Evolutionary conservation across 2,797 vertebrate species (phyloP), one percentile per base, ranked within the genome.

Genomic region (Sebastolobus altivelis): DNA sequence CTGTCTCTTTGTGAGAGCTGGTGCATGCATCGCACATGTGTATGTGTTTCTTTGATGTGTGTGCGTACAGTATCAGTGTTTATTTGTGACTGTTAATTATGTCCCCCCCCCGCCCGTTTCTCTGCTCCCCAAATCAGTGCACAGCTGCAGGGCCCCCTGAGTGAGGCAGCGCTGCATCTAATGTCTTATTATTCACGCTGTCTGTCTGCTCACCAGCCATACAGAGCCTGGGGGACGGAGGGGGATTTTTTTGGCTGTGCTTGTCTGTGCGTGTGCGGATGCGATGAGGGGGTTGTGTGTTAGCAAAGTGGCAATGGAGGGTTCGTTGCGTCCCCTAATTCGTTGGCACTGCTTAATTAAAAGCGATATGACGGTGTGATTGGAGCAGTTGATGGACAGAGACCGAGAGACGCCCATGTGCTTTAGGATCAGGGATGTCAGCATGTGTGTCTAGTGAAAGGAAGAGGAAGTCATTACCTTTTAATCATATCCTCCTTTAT

Each of bases 111-210:
- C 25, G 25, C 25, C 59, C 49, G 4, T 73, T 55, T 58, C 79
- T 83, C 85, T 86, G 79, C 81, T 73, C 59, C 58, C 82, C 67
- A 80, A 90, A 90, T 86, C 86, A 84, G 76, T 80, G 87, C 91
- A 90, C 93, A 93, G 93, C 93, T 94, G 93, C 92, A 89, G 87
- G 83, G 58, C 82, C 85, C 81, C 77, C 72, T 78, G 77, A 81
- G 86, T 73, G 65, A 79, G 74, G 83, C 88, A 87, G 72, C 9
- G 1, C 88, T 91, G 86, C 90, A 77, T 84, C 86, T 91, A 93
- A 89, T 89, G 92, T 93, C 93, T 90, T 90, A 93, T 93, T 95
- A 94, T 94, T 90, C 91, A 94, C 87, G 43, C 89, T 93, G 88
- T 89, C 91, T 93, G 88, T 92, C 88, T 93, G 84, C 88, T 90